Conservation (phyloP, 2,113 vertebrate species). For the Canis aureus region DNA sequence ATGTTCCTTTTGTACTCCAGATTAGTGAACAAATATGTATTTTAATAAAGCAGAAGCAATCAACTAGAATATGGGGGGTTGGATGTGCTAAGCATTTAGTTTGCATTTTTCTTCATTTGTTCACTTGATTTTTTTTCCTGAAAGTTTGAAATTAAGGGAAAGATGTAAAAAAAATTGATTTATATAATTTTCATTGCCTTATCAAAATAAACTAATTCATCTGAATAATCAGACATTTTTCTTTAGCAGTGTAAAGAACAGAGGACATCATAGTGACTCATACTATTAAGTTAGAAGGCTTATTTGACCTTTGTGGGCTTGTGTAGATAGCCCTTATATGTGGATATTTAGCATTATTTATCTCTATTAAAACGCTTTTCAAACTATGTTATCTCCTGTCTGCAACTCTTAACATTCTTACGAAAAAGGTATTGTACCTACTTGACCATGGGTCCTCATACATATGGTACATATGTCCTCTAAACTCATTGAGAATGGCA, state of each 20-base stretch:
- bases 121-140: neutral
- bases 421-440: neutral
- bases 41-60: neutral
- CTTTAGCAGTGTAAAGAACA: neutral
- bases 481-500: neutral
- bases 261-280: neutral
- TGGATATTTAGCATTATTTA: neutral
- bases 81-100: neutral
- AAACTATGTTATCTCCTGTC: neutral
- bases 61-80: neutral
- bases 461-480: neutral
- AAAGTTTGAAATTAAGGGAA: neutral
- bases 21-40: neutral
- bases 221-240: neutral
- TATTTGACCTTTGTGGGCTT: neutral
- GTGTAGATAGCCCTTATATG: neutral
- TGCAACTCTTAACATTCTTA: neutral
- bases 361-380: neutral
- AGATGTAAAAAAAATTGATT: neutral
- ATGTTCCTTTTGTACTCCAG: neutral
- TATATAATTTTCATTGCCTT: neutral
- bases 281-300: neutral
- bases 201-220: conserved; percentile 23
- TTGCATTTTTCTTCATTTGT: neutral
- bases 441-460: neutral